Evolutionary conservation across 2,113 vertebrate species (phyloP).

Genomic region (Cyprinodon brontotheroides): DNA sequence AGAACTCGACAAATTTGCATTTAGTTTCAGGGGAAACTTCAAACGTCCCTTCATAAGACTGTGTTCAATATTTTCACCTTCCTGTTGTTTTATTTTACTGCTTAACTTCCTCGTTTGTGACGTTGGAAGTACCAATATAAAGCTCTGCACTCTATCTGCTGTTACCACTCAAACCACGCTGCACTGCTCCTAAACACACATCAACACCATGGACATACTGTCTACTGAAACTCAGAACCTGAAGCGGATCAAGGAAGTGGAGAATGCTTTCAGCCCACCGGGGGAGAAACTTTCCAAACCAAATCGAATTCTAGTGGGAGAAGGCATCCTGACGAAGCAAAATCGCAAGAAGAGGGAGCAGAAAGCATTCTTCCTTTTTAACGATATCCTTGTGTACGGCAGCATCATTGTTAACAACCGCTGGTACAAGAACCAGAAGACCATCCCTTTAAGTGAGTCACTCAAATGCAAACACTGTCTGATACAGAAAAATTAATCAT

Average conservation of each 20-base stretch:
- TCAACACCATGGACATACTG: conserved; percentile 75
- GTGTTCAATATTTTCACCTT: not conserved
- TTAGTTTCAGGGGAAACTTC: no score
- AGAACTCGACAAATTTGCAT: no score
- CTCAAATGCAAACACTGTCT: not conserved
- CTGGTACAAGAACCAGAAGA: conserved; percentile 85
- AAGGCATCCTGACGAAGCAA: conserved; percentile 87
- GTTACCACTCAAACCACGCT: not conserved
- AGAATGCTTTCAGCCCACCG: conserved; percentile 81
- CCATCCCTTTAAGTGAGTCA: conserved; percentile 80
- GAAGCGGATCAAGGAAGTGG: conserved; percentile 64
- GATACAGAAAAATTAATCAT: not conserved
- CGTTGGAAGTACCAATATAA: not conserved
- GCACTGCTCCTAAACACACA: not conserved
- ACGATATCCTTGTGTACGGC: conserved; percentile 88
- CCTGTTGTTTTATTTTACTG: not conserved
- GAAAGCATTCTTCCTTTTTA: conserved; percentile 92
- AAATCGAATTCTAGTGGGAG: conserved; percentile 85
- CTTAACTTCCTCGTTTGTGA: not conserved
- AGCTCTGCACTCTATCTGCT: not conserved
- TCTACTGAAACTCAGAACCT: conserved; percentile 64
- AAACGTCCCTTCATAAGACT: no score
- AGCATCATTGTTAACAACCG: conserved; percentile 83
- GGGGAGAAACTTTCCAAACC: conserved; percentile 78
- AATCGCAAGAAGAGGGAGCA: conserved; percentile 85